Evolutionary conservation across 2,797 vertebrate genomes (phyloP), one percentile per base, ranked within the genome.

Genomic region (Peromyscus aztecus): DNA sequence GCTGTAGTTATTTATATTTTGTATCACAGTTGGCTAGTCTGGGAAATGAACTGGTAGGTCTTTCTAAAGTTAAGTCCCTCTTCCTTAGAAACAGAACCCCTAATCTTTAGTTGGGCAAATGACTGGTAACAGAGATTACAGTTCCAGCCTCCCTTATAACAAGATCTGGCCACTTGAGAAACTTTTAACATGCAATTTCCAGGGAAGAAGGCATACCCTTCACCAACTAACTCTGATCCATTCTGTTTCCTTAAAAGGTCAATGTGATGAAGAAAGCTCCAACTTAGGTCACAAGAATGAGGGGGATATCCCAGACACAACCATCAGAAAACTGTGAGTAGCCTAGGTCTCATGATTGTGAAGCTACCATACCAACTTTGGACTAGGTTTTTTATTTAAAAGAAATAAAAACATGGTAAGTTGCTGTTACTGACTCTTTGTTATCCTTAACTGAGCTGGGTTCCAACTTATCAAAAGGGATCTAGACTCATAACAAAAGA

Each of bases 401-500:
- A 78, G 46, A 77, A 52, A 78, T 61, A 61, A 82, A 61, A 82
- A 61, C 7, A 10, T 37, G 34, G 46, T 14, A 55, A n/a, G 46
- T 49, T 40, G 81, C 59, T 34, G 27, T 55, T 65, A 69, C 67
- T 86, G 76, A 67, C 34, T 88, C 61, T 73, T 67, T 92, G 65
- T 46, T 86, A 94, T 21, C 31, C 61, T 57, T 43, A 94, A 59
- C 78, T 76, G 75, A 86, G 73, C 65, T 92, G 91, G 82, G 57
- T 73, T 37, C 55, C 61, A 91, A 91, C 17, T 81, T 55, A 61
- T 76, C 46, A 81, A 81, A 87, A 91, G 6, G 6, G 2, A 43
- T 91, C 55, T 37, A 85, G 57, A 55, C 23, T 90, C 49, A 69
- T 55, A 59, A 67, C 37, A 89, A 89, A 89, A 95, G 91, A 16